phyloP scores from a whole-genome alignment of 2,797 vertebrate species.

The Megaceryle alcyon region DNA sequence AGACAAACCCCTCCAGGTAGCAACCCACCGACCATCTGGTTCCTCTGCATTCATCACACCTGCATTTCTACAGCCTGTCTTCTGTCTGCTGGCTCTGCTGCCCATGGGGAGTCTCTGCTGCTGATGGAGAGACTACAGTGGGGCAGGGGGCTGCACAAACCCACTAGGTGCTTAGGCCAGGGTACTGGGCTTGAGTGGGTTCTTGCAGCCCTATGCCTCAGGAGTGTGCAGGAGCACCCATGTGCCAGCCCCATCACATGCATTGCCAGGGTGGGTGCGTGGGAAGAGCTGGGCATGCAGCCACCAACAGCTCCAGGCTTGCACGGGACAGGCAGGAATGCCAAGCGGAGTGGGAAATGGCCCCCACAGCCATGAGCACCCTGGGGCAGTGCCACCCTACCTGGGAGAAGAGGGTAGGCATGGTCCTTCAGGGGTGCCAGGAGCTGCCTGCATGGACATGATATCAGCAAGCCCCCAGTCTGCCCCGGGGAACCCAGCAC shows the following conservation, averaged over 20 bases:
- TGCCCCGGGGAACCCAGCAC: background rate
- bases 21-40: background rate
- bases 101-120: background rate
- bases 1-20: background rate
- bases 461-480: background rate
- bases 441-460: background rate
- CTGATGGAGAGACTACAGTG: accelerated
- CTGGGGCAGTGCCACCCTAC: accelerated
- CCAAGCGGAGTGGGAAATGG: background rate
- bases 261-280: accelerated
- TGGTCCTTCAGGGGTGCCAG: background rate
- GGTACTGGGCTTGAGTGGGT: background rate
- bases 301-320: background rate
- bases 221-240: background rate
- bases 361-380: background rate
- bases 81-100: background rate
- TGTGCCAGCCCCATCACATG: background rate
- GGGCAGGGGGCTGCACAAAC: accelerated
- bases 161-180: accelerated
- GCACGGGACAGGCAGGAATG: accelerated
- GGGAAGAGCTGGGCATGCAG: accelerated
- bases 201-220: background rate
- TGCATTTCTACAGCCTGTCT: background rate
- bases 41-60: accelerated
- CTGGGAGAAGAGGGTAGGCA: background rate